These are phyloP conservation scores for Ceratina japonica DNA, from an alignment of 1,140 invertebrate species.

Conservation along the genomic window DNA sequence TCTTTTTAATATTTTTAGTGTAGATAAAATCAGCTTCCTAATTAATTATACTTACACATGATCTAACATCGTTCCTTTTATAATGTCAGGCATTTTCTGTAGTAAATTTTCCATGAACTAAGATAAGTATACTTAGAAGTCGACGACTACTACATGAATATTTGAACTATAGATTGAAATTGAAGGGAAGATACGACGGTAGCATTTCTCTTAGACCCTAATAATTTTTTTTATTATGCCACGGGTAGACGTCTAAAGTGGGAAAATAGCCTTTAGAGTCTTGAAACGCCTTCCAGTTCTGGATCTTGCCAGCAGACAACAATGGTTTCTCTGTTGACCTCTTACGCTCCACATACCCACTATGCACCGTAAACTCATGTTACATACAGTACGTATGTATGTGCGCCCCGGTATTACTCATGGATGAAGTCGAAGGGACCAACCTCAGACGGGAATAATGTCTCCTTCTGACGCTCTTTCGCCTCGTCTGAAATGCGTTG, in stretches of 20 bases:
- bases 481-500: conserved; percentile 35
- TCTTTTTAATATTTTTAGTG: background rate
- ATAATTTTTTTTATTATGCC: conserved; percentile 8
- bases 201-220: background rate
- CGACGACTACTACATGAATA: too few relatives aligned
- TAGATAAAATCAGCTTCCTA: too few relatives aligned
- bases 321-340: conserved; percentile 70
- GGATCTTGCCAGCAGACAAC: conserved; percentile 63
- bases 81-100: too few relatives aligned
- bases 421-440: conserved; percentile 45
- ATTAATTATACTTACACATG: too few relatives aligned
- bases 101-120: too few relatives aligned
- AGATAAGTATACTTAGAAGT: too few relatives aligned
- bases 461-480: conserved; percentile 35
- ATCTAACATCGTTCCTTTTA: too few relatives aligned
- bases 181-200: background rate
- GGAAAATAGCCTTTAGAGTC: conserved; percentile 23
- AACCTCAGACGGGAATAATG: conserved; percentile 50
- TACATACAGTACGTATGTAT: conserved; percentile 33
- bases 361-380: conserved; percentile 47
- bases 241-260: conserved; percentile 35
- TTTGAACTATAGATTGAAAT: too few relatives aligned
- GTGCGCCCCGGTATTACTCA: conserved; percentile 27
- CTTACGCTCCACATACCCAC: conserved; percentile 64
- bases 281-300: conserved; percentile 53